Evolutionary conservation across 2,797 vertebrate genomes (phyloP).

Genomic region (Philypnodon macrostomus): DNA sequence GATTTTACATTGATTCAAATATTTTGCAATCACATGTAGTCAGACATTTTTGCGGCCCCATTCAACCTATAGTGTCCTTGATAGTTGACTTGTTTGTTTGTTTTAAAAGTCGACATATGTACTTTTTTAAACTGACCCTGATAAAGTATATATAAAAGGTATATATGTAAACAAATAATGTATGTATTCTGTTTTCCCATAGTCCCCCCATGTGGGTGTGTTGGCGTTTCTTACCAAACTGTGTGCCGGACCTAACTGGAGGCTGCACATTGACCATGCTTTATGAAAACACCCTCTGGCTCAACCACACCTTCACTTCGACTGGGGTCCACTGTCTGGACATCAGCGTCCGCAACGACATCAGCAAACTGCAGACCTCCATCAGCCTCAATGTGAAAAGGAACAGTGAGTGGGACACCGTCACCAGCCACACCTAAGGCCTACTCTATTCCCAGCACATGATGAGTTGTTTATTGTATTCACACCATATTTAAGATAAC

Average conservation of each 20-base stretch:
- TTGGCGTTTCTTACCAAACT: constrained; percentile 83
- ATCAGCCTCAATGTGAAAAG: constrained; percentile 78
- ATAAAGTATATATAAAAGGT: background rate
- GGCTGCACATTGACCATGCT: constrained; percentile 80
- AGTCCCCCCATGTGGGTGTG: constrained; percentile 87
- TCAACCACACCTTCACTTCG: constrained; percentile 80
- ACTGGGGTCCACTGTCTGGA: constrained; percentile 83
- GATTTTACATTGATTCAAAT: no score
- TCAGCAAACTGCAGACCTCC: constrained; percentile 81
- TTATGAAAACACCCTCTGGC: constrained; percentile 72
- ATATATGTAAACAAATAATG: background rate
- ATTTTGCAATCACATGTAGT: no score
- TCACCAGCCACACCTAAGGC: constrained; percentile 1
- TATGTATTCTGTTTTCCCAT: background rate
- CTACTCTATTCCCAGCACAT: background rate
- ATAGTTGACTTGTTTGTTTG: no score
- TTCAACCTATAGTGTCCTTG: no score
- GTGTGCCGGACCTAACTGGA: constrained; percentile 58
- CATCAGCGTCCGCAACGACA: constrained; percentile 76
- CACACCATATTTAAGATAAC: background rate
- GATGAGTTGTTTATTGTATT: background rate
- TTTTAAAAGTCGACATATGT: no score
- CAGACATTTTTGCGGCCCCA: no score
- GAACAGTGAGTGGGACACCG: constrained; percentile 67
- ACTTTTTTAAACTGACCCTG: background rate